Conservation (phyloP, 2,888 invertebrate genomes). For the Tetranychus truncatus region DNA sequence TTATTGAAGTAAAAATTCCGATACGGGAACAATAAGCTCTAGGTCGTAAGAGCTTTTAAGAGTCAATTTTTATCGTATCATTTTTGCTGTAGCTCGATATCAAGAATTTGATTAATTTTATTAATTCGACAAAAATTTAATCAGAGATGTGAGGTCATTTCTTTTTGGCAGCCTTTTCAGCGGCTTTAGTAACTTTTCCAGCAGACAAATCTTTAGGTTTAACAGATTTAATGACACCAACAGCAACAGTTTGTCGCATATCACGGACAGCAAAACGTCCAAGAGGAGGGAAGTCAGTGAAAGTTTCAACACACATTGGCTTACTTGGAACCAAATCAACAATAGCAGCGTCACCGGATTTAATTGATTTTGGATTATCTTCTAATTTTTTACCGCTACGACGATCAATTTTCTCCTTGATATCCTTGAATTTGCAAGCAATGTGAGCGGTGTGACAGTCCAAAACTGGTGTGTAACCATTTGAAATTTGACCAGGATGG, state of each 20-base stretch:
- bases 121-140: no score
- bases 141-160: conserved; percentile 44
- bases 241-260: conserved; percentile 97
- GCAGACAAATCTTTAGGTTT: conserved; percentile 62
- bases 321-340: conserved; percentile 81
- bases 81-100: no score
- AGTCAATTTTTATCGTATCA: no score
- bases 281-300: conserved; percentile 90
- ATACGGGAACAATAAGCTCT: no score
- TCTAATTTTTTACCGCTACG: conserved; percentile 58
- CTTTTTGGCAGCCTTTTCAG: conserved; percentile 91
- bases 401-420: conserved; percentile 95
- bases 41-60: no score
- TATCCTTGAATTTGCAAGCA: conserved; percentile 97
- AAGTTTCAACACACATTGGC: conserved; percentile 95
- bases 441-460: conserved; percentile 99
- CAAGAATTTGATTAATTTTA: no score
- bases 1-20: no score
- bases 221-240: conserved; percentile 62
- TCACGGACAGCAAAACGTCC: conserved; percentile 95
- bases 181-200: conserved; percentile 97
- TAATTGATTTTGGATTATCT: conserved; percentile 80
- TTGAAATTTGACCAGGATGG: conserved; percentile 96
- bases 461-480: conserved; percentile 95
- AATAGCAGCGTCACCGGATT: conserved; percentile 91